Conservation (phyloP, 35 echinoderm and acorn worm species). For the Anneissia japonica region DNA sequence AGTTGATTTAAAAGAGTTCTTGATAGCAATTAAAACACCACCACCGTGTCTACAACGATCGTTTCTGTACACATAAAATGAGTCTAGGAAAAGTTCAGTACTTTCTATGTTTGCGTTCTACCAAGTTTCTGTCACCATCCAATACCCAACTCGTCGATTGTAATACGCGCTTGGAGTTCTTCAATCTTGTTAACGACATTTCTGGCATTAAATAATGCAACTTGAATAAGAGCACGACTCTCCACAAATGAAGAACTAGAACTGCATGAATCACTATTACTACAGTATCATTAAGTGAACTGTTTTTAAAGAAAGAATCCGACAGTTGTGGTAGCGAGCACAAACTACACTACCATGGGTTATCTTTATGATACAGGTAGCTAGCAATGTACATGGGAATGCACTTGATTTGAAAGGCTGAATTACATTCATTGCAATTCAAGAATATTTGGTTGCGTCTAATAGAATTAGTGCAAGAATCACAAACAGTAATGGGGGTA, state of each 20-base stretch:
- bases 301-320: background rate
- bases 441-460: background rate
- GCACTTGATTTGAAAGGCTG: background rate
- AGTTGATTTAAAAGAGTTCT: background rate
- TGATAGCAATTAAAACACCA: too few relatives aligned
- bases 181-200: background rate
- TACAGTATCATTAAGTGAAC: background rate
- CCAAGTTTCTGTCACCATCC: background rate
- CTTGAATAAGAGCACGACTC: background rate
- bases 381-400: background rate
- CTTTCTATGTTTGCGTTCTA: background rate
- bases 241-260: background rate
- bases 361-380: background rate
- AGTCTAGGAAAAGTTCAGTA: background rate
- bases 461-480: background rate
- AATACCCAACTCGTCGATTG: background rate
- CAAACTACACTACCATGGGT: background rate
- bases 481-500: background rate
- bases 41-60: background rate
- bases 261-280: background rate
- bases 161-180: background rate
- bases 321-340: background rate
- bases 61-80: background rate
- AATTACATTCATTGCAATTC: background rate
- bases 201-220: background rate